Evolutionary conservation across 2,888 invertebrate genomes (phyloP).

Genomic region (Parnassius apollo): DNA sequence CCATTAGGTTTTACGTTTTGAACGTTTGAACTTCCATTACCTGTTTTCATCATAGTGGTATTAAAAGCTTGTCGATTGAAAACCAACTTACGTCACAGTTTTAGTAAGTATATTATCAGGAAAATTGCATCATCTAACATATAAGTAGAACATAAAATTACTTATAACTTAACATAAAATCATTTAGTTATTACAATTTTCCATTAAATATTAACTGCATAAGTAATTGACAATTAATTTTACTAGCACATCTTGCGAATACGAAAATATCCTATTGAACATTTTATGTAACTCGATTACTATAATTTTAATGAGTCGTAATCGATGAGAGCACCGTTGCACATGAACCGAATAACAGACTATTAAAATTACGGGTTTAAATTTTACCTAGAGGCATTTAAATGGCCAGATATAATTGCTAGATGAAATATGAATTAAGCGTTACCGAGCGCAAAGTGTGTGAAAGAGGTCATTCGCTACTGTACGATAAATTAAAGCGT

Average conservation of each 20-base stretch:
- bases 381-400: constrained; percentile 19
- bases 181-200: no score
- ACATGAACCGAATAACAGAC: background rate
- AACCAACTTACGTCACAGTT: no score
- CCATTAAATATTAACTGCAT: background rate
- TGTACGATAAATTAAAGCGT: constrained; percentile 17
- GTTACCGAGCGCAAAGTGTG: constrained; percentile 21
- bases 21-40: no score
- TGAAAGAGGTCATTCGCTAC: constrained; percentile 27
- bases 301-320: background rate
- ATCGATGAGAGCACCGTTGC: background rate
- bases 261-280: background rate
- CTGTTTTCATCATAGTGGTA: no score
- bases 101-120: no score
- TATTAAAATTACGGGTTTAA: background rate
- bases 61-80: no score
- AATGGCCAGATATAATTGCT: constrained; percentile 19
- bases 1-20: no score
- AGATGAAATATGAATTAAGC: constrained; percentile 27
- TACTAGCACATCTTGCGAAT: no score
- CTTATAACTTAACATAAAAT: no score
- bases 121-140: no score
- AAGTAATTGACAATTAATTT: background rate
- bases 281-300: constrained; percentile 1
- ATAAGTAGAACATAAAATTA: no score